A percentile compares a stretch with the other conserved stretches of the same genome.
These are phyloP conservation scores for Cryptocephalus moraei DNA, from an alignment of 2,888 invertebrate genomes.

Conservation along the genomic window DNA sequence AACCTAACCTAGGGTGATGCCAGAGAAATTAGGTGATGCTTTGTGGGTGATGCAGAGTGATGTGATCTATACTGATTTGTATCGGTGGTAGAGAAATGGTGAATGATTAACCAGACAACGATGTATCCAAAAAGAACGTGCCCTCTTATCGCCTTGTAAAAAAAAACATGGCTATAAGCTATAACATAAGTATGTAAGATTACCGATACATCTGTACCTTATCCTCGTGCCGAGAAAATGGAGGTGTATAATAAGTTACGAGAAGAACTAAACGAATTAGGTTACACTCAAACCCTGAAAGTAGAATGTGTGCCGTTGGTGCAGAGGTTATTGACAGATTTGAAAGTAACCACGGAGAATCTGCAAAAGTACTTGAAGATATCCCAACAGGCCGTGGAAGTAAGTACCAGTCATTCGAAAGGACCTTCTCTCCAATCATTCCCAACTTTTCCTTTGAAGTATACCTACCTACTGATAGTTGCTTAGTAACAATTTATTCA, in stretches of 20 bases:
- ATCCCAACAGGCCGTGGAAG: conserved; percentile 57
- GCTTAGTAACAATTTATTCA: no score
- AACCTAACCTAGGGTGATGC: no score
- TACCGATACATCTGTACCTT: no score
- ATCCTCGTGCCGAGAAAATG: conserved; percentile 19
- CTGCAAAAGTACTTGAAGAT: conserved; percentile 73
- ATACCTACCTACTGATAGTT: conserved; percentile 1
- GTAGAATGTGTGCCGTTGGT: conserved; percentile 71
- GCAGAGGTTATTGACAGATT: conserved; percentile 68
- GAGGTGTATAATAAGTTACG: conserved; percentile 36
- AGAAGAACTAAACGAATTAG: conserved; percentile 69
- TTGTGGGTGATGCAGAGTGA: no score
- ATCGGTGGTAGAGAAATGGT: no score
- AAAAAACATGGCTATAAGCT: no score
- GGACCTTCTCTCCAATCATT: conserved; percentile 59
- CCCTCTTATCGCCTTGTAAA: no score
- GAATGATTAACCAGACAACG: no score
- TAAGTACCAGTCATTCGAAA: conserved; percentile 35
- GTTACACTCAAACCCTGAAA: conserved; percentile 67
- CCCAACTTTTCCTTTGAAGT: background rate
- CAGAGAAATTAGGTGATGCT: no score
- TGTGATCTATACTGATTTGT: no score
- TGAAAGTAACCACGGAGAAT: conserved; percentile 80
- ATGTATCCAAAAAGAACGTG: no score
- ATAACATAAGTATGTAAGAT: no score